Conservation (phyloP, 2,113 vertebrate genomes). For the Cinclus cinclus region DNA sequence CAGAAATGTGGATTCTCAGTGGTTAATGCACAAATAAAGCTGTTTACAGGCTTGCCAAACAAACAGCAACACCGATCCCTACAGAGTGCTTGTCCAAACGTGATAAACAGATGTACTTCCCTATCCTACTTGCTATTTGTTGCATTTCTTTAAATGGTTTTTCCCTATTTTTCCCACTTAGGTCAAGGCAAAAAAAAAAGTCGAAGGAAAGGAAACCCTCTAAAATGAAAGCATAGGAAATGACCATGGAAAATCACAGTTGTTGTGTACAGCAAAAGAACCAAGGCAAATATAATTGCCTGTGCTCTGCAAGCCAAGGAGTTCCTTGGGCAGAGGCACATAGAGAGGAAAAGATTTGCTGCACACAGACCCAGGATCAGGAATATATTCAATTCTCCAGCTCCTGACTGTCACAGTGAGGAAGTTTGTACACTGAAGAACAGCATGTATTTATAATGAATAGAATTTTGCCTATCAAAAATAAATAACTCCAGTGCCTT, state of each 20-base stretch:
- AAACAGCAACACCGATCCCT: background rate
- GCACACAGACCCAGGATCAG: background rate
- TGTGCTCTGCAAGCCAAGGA: background rate
- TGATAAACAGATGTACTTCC: background rate
- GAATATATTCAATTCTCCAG: background rate
- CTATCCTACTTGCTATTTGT: background rate
- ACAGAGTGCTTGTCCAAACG: background rate
- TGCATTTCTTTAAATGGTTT: background rate
- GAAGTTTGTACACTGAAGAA: background rate
- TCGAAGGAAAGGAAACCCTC: background rate
- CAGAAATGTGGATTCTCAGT: background rate
- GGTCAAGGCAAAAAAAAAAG: background rate
- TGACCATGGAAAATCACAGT: background rate
- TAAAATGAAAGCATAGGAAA: background rate
- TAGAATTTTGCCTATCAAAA: constrained; percentile 10
- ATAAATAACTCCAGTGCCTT: background rate
- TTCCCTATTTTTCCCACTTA: background rate
- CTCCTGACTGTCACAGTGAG: background rate
- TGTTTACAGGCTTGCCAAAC: background rate
- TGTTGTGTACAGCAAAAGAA: background rate
- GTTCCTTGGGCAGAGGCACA: background rate
- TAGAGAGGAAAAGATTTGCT: background rate
- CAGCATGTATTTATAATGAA: background rate
- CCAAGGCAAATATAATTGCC: background rate
- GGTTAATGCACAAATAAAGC: background rate